Percentiles rank a stretch among this genome's conserved stretches.
phyloP scores from a whole-genome alignment of 2,797 vertebrate genomes.

The Fratercula arctica region DNA sequence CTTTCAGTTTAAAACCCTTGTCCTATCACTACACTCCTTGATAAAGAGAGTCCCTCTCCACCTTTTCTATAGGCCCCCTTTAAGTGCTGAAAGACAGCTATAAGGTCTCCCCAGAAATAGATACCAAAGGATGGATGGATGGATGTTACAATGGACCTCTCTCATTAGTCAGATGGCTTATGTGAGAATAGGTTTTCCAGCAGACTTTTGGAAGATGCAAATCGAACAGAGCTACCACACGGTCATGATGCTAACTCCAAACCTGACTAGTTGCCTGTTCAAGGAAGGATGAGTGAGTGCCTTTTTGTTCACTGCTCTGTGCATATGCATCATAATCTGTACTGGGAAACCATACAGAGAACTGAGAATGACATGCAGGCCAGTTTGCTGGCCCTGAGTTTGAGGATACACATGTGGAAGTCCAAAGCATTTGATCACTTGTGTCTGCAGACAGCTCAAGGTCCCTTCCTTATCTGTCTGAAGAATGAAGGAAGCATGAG shows the following conservation, averaged over 20 bases:
- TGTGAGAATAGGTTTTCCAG: background rate
- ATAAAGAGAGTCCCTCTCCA: background rate
- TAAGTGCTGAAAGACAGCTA: background rate
- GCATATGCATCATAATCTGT: background rate
- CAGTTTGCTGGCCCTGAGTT: background rate
- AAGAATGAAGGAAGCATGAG: background rate
- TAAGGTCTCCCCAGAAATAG: background rate
- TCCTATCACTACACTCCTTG: background rate
- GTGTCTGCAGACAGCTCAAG: background rate
- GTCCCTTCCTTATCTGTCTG: background rate
- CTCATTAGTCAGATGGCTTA: background rate
- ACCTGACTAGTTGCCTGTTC: background rate
- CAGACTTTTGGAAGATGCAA: background rate
- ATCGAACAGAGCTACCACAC: background rate
- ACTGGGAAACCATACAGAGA: background rate
- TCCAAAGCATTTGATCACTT: background rate
- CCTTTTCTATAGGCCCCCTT: background rate
- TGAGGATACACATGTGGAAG: background rate
- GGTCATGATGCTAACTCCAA: background rate
- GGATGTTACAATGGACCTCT: background rate
- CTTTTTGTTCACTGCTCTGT: background rate
- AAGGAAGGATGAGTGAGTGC: rapidly evolving
- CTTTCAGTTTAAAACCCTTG: background rate
- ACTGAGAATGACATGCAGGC: background rate
- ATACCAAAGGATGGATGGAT: background rate